phyloP scores from a whole-genome alignment of 2,113 vertebrate species.

The Erythrocercus mccallii region DNA sequence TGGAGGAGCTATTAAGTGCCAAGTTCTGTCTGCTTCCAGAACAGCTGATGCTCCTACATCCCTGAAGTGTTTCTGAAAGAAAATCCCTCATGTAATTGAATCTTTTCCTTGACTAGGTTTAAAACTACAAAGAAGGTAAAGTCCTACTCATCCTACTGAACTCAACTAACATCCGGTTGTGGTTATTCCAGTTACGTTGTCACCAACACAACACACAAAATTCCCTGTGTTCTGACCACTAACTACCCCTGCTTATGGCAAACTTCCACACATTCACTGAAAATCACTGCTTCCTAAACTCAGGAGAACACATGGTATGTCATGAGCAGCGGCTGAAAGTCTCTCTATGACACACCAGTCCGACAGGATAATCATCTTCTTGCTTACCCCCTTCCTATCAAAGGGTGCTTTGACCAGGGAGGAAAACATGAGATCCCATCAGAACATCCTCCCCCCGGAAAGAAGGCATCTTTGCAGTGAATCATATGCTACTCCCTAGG shows the following conservation, averaged over 20 bases:
- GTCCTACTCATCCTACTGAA: neutral
- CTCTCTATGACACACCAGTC: neutral
- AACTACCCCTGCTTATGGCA: neutral
- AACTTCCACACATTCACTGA: neutral
- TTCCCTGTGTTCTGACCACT: neutral
- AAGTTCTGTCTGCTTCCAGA: neutral
- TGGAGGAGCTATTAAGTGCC: neutral
- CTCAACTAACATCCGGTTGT: rapidly evolving
- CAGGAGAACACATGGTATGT: constrained; percentile 10
- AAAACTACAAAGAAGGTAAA: neutral
- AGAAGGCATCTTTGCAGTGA: neutral
- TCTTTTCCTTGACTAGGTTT: neutral
- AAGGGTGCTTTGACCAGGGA: neutral
- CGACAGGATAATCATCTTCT: neutral
- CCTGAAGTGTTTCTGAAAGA: neutral
- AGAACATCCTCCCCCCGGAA: neutral
- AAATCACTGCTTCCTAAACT: neutral
- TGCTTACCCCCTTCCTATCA: neutral
- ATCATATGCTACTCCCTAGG: neutral
- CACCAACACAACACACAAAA: neutral
- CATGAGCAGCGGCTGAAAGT: rapidly evolving
- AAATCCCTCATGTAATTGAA: neutral
- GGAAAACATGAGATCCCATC: neutral
- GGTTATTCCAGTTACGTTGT: neutral
- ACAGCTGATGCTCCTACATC: neutral